A percentile compares a stretch with the other conserved stretches of the same genome.
Evolutionary conservation across 2,113 vertebrate genomes (phyloP).

Genomic region (Mus spicilegus): DNA sequence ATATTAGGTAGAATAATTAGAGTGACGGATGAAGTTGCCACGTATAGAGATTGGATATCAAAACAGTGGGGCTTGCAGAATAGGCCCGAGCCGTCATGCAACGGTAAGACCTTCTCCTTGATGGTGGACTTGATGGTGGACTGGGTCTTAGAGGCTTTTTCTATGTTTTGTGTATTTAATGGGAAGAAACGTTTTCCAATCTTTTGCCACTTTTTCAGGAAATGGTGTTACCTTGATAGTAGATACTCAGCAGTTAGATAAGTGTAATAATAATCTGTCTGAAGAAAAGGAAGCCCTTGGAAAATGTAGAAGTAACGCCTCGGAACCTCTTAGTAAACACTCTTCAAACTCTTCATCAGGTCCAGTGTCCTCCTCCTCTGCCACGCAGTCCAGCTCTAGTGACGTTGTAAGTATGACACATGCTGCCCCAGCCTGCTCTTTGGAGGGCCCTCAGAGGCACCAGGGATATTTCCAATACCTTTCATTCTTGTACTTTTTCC

Average conservation of each 20-base stretch:
- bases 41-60: conserved; percentile 97
- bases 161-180: conserved; percentile 64
- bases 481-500: neutral
- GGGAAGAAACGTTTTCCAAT: conserved; percentile 77
- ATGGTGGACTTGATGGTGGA: neutral
- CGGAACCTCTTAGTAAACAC: conserved; percentile 92
- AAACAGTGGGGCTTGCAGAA: conserved; percentile 93
- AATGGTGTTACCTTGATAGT: conserved; percentile 94
- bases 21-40: conserved; percentile 96
- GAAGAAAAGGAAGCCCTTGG: conserved; percentile 89
- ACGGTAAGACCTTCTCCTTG: conserved; percentile 87
- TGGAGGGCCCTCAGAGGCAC: no score
- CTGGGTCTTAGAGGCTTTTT: conserved; percentile 54
- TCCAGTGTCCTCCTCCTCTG: conserved; percentile 93
- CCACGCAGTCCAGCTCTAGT: conserved; percentile 94
- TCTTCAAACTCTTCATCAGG: conserved; percentile 97
- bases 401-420: conserved; percentile 92
- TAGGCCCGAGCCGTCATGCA: conserved; percentile 90
- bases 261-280: conserved; percentile 96
- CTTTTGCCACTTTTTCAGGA: conserved; percentile 86
- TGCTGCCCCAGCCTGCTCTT: neutral
- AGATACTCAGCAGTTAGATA: conserved; percentile 95
- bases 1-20: conserved; percentile 98
- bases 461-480: neutral
- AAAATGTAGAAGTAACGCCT: conserved; percentile 89